A percentile compares a stretch with the other conserved stretches of the same genome.
phyloP scores from a whole-genome alignment of 23 tunicate species.

The Trididemnum clinides region DNA sequence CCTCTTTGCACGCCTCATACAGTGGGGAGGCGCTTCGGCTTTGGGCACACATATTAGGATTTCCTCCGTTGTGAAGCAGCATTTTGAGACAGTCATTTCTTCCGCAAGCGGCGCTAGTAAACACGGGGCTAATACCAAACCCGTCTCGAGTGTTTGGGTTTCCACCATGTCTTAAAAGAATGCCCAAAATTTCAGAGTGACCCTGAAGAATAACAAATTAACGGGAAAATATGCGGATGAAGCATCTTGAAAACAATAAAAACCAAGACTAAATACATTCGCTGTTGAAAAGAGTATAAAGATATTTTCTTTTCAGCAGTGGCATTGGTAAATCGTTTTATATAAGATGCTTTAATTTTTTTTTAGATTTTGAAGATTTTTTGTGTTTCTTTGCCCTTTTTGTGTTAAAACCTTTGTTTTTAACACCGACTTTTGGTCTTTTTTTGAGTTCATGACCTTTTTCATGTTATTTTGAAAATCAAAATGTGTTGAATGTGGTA shows the following conservation, averaged over 20 bases:
- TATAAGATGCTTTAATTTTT: no score
- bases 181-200: constrained; percentile 40
- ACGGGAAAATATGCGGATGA: no score
- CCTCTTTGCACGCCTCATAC: constrained; percentile 90
- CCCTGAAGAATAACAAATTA: constrained; percentile 67
- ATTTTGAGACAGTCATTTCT: constrained; percentile 63
- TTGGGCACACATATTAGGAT: constrained; percentile 69
- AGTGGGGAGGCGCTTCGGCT: constrained; percentile 81
- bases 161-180: constrained; percentile 58
- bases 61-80: constrained; percentile 68
- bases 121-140: constrained; percentile 84
- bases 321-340: no score
- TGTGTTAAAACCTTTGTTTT: no score
- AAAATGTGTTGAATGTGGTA: no score
- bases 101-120: constrained; percentile 89
- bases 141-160: constrained; percentile 67
- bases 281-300: neutral
- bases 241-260: no score
- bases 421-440: no score
- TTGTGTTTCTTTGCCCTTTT: no score
- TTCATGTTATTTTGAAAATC: no score
- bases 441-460: no score
- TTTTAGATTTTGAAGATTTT: no score
- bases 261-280: no score
- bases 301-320: neutral